Evolutionary conservation across 2,888 invertebrate species (phyloP).

Genomic region (Caenorhabditis zanzibari): DNA sequence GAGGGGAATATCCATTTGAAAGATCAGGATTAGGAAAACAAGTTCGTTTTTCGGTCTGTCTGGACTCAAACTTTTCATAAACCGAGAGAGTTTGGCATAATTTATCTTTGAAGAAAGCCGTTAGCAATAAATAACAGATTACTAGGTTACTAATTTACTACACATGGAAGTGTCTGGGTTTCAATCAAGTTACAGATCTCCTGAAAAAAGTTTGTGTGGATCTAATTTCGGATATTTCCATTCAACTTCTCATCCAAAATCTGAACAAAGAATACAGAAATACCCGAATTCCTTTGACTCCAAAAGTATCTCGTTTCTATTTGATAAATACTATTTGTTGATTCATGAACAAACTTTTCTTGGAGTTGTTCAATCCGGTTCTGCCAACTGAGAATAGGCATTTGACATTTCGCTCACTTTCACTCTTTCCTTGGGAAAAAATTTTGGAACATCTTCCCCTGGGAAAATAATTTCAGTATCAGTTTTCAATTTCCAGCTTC

Average conservation of each 20-base stretch:
- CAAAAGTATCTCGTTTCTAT: conserved; percentile 31
- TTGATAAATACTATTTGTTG: conserved; percentile 23
- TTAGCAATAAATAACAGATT: too few relatives aligned
- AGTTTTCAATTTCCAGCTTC: conserved; percentile 42
- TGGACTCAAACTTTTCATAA: too few relatives aligned
- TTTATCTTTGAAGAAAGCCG: too few relatives aligned
- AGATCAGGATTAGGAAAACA: too few relatives aligned
- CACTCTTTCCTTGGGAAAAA: not conserved
- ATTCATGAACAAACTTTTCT: conserved; percentile 30
- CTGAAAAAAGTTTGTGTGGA: too few relatives aligned
- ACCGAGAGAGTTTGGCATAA: too few relatives aligned
- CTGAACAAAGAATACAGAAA: not conserved
- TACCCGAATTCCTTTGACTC: not conserved
- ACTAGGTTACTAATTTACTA: too few relatives aligned
- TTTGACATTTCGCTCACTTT: conserved; percentile 32
- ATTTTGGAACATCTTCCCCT: not conserved
- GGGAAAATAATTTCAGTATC: not conserved
- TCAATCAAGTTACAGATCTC: too few relatives aligned
- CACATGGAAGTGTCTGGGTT: too few relatives aligned
- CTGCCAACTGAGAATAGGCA: conserved; percentile 8
- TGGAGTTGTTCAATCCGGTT: conserved; percentile 39
- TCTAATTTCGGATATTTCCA: too few relatives aligned
- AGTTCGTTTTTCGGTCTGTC: too few relatives aligned
- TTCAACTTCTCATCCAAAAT: not conserved
- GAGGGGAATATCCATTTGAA: not conserved